These are phyloP conservation scores for Drosophila ercepeae DNA, from an alignment of 1,140 invertebrate genomes.

Conservation along the genomic window DNA sequence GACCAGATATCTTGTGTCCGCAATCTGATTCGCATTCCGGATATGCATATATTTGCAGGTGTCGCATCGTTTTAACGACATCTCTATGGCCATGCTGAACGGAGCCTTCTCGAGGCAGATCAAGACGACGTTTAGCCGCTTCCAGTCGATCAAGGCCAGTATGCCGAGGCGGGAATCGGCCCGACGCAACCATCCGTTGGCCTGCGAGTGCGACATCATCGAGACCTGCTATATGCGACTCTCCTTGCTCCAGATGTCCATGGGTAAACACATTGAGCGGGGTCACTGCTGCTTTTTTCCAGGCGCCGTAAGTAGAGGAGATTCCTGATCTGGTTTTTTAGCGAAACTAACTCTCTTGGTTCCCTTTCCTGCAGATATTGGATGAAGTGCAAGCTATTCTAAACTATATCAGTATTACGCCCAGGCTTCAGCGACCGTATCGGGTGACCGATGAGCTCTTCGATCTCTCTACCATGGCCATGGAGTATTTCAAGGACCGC, in stretches of 20 bases:
- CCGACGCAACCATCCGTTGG: constrained; percentile 91
- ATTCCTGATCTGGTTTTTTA: no score
- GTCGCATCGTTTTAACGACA: constrained; percentile 89
- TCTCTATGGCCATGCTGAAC: constrained; percentile 91
- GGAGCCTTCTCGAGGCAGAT: constrained; percentile 92
- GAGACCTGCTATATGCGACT: constrained; percentile 95
- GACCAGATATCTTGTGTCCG: not conserved
- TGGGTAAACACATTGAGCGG: constrained; percentile 95
- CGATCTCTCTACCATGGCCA: constrained; percentile 95
- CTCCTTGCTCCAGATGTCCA: constrained; percentile 93
- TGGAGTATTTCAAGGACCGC: constrained; percentile 96
- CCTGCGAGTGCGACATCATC: constrained; percentile 94
- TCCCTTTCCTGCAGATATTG: constrained; percentile 84
- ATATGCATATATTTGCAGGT: constrained; percentile 86
- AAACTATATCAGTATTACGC: constrained; percentile 92
- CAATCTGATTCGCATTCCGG: constrained; percentile 6
- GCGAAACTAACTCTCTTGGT: no score
- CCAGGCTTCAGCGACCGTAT: constrained; percentile 91
- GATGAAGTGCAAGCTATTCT: constrained; percentile 92
- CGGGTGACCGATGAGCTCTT: constrained; percentile 96
- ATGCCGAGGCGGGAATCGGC: constrained; percentile 95
- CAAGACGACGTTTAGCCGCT: constrained; percentile 90
- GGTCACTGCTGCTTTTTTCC: constrained; percentile 96
- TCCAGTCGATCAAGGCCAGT: constrained; percentile 93
- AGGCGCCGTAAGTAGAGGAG: constrained; percentile 88